Base-by-base conservation (phyloP, 2,797 vertebrate genomes). In the Urophycis tenuis region DNA sequence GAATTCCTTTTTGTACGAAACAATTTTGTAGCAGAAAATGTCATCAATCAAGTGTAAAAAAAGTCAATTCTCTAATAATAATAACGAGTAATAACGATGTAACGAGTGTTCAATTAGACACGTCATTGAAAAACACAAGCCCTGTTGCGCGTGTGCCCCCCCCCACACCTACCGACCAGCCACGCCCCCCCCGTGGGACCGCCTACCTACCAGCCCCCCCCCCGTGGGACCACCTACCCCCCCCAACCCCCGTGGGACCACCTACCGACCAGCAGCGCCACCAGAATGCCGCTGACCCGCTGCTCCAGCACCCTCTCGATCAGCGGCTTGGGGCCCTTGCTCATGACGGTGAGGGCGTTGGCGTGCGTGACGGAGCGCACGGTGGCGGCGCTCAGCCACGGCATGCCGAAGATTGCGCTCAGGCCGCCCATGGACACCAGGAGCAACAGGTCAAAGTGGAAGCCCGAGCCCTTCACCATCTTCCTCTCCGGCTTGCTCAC, bases 361-460 rank as follows among this genome's bases (percentile, higher is more conserved):
- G 96, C 95, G 0, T 99, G 97, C 22, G 96, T 98, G 87, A 99
- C 95, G 0, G 95, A 94, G 35, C 97, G 94, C 80, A 99, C 97
- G 0, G 97, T 99, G 82, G 98, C 93, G 5, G 98, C 98, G 0
- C 95, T 98, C 82, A 99, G 95, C 98, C 98, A 99, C 10, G 98
- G 98, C 91, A 97, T 88, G 14, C 98, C 98, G 0, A 99, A 98
- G 70, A 99, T 87, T 0, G 96, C 93, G 0, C 93, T 79, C 33
- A 97, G 32, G 0, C 97, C 97, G 0, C 97, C 98, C 96, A 99
- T 96, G 85, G 91, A 91, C n/a, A 98, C 96, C 11, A 99, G 92
- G 80, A 99, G 80, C 81, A 99, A 92, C 84, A 99, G 88, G 84
- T 99, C 98, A 81, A 96, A 92, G 87, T 99, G 98, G 89, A 99